Percentiles rank a stretch among this genome's conserved stretches.
Evolutionary conservation across 2,888 invertebrate genomes (phyloP).

Genomic region (Ectemnius cavifrons): DNA sequence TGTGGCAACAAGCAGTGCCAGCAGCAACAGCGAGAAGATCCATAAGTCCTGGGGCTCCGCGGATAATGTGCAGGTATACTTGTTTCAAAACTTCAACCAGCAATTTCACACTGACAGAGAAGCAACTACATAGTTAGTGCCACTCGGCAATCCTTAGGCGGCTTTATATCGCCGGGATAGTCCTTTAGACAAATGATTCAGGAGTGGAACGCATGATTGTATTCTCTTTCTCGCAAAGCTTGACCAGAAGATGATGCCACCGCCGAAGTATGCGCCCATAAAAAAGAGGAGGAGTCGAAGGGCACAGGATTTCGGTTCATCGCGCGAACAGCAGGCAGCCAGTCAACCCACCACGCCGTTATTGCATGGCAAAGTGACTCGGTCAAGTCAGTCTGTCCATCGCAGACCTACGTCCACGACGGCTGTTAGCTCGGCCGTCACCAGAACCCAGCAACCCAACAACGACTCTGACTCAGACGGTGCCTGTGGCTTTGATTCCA

Average conservation of each 20-base stretch:
- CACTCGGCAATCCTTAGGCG: too few species aligned
- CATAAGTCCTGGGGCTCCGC: conserved; percentile 95
- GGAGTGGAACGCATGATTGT: background rate
- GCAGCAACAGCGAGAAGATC: conserved; percentile 83
- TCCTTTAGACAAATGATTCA: background rate
- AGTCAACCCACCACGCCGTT: conserved; percentile 73
- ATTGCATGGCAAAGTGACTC: conserved; percentile 61
- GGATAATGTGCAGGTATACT: conserved; percentile 86
- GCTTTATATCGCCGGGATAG: too few species aligned
- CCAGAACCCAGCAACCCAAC: conserved; percentile 72
- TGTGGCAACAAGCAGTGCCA: conserved; percentile 81
- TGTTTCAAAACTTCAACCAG: conserved; percentile 12
- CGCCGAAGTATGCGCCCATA: conserved; percentile 85
- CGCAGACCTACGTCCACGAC: conserved; percentile 73
- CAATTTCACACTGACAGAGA: background rate
- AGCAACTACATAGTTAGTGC: too few species aligned
- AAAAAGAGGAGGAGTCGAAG: conserved; percentile 85
- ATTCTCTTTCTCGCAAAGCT: conserved; percentile 46
- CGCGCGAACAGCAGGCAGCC: conserved; percentile 55
- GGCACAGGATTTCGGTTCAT: conserved; percentile 78
- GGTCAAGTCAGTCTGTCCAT: conserved; percentile 56
- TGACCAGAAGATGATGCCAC: conserved; percentile 84
- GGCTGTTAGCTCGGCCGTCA: conserved; percentile 69
- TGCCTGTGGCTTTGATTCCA: conserved; percentile 91
- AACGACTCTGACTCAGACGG: conserved; percentile 92